Base-by-base conservation (phyloP, 1,140 invertebrate species). In the Diploscapter pachys region DNA sequence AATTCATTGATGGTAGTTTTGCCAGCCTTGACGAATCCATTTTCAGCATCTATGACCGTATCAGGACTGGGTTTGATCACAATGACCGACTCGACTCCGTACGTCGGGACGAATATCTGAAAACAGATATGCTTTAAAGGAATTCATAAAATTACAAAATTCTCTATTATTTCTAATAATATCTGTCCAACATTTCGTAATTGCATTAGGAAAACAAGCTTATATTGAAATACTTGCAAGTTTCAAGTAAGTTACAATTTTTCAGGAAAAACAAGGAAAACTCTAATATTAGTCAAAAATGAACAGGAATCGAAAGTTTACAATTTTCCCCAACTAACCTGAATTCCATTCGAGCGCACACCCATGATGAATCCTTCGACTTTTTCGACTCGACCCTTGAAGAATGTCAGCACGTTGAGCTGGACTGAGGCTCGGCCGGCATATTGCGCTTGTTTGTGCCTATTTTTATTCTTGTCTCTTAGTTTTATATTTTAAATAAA, bases 391-490 rank as follows among this genome's bases (percentile, higher is more conserved):
- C 91, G 90, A 55, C 91, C 90, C 73, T 91, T 89, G 86, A 95
- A 93, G 85, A 94, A 94, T 61, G 91, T 87, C 91, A 90, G 87
- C 63, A 80, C 83, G 85, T 97, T 94, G 63, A 99, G 90, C 51
- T 93, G 93, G 52, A 97, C 92, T 2, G 96, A 99, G 0, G 95
- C 94, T 84, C 96, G 89, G n/a, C 91, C 93, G 51, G 96, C 96
- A 88, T 97, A 94, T 87, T 99, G 95, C 3, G 96, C 96, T 92
- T 97, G 96, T 79, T 93, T 90, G 87, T 98, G 94, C 66, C 83
- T 82, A 31, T 31, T 31, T 31, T 31, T 31, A 31, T 31, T 31
- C 0, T 31, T 31, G 31, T 31, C 1, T 31, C 31, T 31, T 31
- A 31, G 31, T 31, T 31, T 31, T 31, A 31, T 31, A 31, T 31